phyloP scores from a whole-genome alignment of 2,113 vertebrate species.

The Anolis carolinensis region DNA sequence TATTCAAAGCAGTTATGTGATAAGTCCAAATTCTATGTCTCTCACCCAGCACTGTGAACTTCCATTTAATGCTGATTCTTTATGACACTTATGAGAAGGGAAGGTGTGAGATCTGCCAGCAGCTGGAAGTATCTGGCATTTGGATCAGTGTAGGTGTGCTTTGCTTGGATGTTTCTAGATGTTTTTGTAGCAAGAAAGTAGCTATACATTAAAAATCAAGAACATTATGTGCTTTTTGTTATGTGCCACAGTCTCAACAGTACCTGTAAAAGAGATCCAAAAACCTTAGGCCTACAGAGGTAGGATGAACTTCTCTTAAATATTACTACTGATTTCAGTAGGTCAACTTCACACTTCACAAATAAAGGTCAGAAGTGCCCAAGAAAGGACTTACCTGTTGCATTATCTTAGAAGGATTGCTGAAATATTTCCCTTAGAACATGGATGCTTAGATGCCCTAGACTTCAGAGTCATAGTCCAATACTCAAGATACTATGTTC shows the following conservation, averaged over 20 bases:
- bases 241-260: neutral
- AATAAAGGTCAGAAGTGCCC: slow-evolving; percentile 27
- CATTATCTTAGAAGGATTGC: slow-evolving; percentile 42
- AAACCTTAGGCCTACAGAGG: neutral
- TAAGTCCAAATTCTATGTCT: neutral
- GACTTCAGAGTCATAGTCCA: accelerated
- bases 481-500: no score
- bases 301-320: slow-evolving; percentile 32
- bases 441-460: slow-evolving; percentile 15
- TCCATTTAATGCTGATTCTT: neutral
- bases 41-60: no score
- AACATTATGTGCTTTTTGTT: neutral
- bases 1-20: neutral
- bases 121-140: neutral
- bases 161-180: neutral
- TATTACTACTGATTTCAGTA: slow-evolving; percentile 28
- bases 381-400: slow-evolving; percentile 46
- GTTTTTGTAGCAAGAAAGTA: neutral
- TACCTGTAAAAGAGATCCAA: neutral
- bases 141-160: slow-evolving; percentile 1
- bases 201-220: slow-evolving; percentile 3
- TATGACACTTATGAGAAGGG: neutral
- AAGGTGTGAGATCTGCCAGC: neutral
- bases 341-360: slow-evolving; percentile 30
- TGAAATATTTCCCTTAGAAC: slow-evolving; percentile 43